phyloP scores from a whole-genome alignment of 2,113 vertebrate species.

The Menura novaehollandiae region DNA sequence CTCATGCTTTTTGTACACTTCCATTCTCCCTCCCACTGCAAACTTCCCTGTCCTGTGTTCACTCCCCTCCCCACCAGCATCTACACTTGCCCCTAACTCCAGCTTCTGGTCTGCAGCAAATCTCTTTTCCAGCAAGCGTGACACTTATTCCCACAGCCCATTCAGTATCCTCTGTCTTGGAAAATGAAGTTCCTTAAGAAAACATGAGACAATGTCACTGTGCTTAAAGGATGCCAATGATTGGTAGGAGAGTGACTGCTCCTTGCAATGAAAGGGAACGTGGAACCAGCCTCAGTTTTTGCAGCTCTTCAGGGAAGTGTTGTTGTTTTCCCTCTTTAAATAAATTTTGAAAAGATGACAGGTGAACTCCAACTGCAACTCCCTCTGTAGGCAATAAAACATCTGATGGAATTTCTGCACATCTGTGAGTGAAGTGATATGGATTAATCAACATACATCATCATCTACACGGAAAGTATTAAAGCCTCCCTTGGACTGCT shows the following conservation, averaged over 20 bases:
- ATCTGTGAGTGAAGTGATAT: slow-evolving; percentile 29
- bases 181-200: not conserved
- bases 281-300: not conserved
- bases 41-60: not conserved
- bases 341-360: slow-evolving; percentile 48
- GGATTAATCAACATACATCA: slow-evolving; percentile 44
- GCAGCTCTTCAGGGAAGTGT: slow-evolving; percentile 40
- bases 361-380: slow-evolving; percentile 60
- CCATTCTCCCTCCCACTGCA: not conserved
- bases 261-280: not conserved
- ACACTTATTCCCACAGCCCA: not conserved
- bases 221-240: not conserved
- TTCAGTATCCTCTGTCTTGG: not conserved
- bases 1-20: not conserved
- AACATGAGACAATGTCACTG: not conserved
- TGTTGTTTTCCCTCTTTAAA: slow-evolving; percentile 44
- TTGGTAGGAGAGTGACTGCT: not conserved
- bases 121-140: not conserved
- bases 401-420: slow-evolving; percentile 39
- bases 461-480: not conserved
- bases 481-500: not conserved
- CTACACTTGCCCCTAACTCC: not conserved
- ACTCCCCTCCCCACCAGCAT: not conserved
- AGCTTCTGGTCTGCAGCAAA: not conserved
- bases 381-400: slow-evolving; percentile 63